Conservation (phyloP, 2,113 vertebrate genomes). For the Sylvia atricapilla region DNA sequence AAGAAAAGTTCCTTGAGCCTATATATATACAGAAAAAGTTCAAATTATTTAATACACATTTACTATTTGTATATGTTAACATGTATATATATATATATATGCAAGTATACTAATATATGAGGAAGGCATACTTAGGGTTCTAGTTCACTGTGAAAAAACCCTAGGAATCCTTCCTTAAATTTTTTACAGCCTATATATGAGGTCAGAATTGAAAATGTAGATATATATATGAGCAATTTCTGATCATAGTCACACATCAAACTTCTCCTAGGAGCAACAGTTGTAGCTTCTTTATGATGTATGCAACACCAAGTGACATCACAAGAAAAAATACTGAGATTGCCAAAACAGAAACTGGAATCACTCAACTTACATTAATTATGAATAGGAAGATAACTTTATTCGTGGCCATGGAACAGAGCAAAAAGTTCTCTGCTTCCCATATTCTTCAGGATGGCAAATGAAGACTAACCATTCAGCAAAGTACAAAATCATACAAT, state of each 20-base stretch:
- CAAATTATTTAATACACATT: background rate
- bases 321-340: background rate
- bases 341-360: background rate
- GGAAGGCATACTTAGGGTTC: background rate
- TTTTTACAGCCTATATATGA: background rate
- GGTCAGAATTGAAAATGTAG: background rate
- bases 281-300: background rate
- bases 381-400: background rate
- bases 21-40: background rate
- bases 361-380: background rate
- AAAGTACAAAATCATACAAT: background rate
- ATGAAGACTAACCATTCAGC: background rate
- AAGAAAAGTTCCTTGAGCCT: background rate
- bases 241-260: rapidly evolving
- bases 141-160: background rate
- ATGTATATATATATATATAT: no score
- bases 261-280: background rate
- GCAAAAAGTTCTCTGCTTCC: background rate
- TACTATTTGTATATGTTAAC: background rate
- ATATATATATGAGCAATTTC: background rate
- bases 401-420: background rate
- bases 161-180: background rate
- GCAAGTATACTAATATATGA: background rate
- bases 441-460: background rate
- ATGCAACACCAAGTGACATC: background rate